phyloP scores from a whole-genome alignment of 92 coral and sea anemone genomes.

The Muricea muricata region DNA sequence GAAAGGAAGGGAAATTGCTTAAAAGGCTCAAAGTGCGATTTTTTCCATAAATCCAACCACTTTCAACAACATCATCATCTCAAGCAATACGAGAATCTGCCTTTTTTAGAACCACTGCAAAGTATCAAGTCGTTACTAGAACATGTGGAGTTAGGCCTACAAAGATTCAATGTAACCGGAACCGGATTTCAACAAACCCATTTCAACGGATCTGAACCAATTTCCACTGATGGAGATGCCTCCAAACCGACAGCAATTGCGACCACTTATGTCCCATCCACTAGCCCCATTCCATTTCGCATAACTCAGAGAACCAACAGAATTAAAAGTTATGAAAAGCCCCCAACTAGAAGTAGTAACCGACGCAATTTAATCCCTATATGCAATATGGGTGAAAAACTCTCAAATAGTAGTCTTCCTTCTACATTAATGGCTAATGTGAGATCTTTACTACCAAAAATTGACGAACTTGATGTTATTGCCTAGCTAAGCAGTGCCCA shows the following conservation, averaged over 20 bases:
- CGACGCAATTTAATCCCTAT: too few species aligned
- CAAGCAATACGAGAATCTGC: not conserved
- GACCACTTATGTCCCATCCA: not conserved
- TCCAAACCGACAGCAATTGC: not conserved
- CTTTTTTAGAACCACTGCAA: not conserved
- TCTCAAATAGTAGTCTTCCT: not conserved
- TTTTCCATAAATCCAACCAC: not conserved
- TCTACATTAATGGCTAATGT: not conserved
- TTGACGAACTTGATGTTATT: conserved; percentile 20
- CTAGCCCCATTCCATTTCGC: not conserved
- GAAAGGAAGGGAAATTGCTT: not conserved
- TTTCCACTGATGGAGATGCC: not conserved
- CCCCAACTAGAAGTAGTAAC: too few species aligned
- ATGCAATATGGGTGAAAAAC: not conserved
- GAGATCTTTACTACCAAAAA: conserved; percentile 16
- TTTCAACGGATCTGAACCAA: not conserved
- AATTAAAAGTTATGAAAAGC: not conserved
- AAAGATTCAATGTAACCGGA: not conserved
- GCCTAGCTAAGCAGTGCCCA: not conserved
- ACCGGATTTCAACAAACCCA: not conserved
- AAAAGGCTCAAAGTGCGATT: not conserved
- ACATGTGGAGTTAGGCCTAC: not conserved
- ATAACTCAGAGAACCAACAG: not conserved
- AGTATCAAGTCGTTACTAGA: not conserved
- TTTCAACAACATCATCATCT: not conserved